phyloP scores from a whole-genome alignment of 2,888 invertebrate genomes.

The Galerucella nymphaeae region DNA sequence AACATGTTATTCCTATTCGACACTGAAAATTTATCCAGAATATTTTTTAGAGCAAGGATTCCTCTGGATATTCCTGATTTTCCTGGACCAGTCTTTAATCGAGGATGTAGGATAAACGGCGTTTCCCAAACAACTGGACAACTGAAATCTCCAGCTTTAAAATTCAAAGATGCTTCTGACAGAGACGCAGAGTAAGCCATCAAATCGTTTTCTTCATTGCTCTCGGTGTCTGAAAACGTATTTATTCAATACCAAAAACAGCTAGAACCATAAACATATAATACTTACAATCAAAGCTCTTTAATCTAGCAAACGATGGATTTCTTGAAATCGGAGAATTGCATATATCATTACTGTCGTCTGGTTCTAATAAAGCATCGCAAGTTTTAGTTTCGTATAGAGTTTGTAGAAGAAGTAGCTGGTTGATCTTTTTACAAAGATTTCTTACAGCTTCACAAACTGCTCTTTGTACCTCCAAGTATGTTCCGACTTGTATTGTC shows the following conservation, averaged over 20 bases:
- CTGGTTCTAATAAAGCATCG: conserved; percentile 74
- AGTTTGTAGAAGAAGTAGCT: conserved; percentile 75
- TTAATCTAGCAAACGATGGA: conserved; percentile 57
- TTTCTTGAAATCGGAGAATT: conserved; percentile 55
- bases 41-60: conserved; percentile 73
- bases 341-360: conserved; percentile 61
- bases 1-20: conserved; percentile 81
- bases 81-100: conserved; percentile 74
- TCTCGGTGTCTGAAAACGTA: conserved; percentile 51
- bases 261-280: neutral
- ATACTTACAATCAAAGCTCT: conserved; percentile 60
- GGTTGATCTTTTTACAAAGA: conserved; percentile 75
- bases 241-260: neutral
- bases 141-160: conserved; percentile 76
- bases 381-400: conserved; percentile 75
- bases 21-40: conserved; percentile 77
- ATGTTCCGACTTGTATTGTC: conserved; percentile 67
- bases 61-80: conserved; percentile 72
- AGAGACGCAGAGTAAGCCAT: conserved; percentile 56
- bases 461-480: conserved; percentile 67
- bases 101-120: conserved; percentile 76
- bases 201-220: conserved; percentile 58
- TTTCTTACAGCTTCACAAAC: conserved; percentile 70
- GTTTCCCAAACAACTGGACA: conserved; percentile 81
- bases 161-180: conserved; percentile 65